Evolutionary conservation across 2,888 invertebrate genomes (phyloP), one percentile per base, ranked within the genome.

Genomic region (Argyresthia albistria): DNA sequence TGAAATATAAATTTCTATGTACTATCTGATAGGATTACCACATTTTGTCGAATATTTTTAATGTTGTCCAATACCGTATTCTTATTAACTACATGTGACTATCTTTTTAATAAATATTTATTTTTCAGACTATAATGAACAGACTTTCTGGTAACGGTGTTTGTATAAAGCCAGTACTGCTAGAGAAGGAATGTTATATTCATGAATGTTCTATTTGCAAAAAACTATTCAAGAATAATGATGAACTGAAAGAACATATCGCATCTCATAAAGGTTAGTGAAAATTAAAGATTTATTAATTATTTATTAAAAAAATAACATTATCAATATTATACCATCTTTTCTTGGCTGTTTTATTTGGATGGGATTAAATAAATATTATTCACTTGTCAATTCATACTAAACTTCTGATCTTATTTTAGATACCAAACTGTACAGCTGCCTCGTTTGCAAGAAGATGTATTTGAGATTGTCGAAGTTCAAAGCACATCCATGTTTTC

Each of bases 71-170:
- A 4, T 43, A 6, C 4, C 11, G 39, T 45, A 36, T 8, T n/a
- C n/a, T n/a, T n/a, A n/a, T n/a, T n/a, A n/a, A n/a, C n/a, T n/a
- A n/a, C n/a, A n/a, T n/a, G n/a, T n/a, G n/a, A n/a, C n/a, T n/a
- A n/a, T n/a, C n/a, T n/a, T n/a, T 53, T 35, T 35, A 15, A 25
- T 8, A 10, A 11, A 14, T 4, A 25, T 14, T 58, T 50, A 49
- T 53, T 56, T 76, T 72, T 48, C 68, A 83, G 83, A 70, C 76
- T 7, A 77, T 81, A 52, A 58, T 83, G 12, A 74, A 66, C 53
- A 82, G 82, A 57, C 58, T 84, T 55, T 69, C 80, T 4, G 78
- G 80, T 63, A 80, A 78, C 59, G 82, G 78, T 25, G 70, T 75
- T 47, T 67, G 67, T 39, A 67, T 76, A 42, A 75, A 78, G 59